phyloP scores from a whole-genome alignment of 37 sponge, comb jelly and placozoan species.

The Spongia lamella region DNA sequence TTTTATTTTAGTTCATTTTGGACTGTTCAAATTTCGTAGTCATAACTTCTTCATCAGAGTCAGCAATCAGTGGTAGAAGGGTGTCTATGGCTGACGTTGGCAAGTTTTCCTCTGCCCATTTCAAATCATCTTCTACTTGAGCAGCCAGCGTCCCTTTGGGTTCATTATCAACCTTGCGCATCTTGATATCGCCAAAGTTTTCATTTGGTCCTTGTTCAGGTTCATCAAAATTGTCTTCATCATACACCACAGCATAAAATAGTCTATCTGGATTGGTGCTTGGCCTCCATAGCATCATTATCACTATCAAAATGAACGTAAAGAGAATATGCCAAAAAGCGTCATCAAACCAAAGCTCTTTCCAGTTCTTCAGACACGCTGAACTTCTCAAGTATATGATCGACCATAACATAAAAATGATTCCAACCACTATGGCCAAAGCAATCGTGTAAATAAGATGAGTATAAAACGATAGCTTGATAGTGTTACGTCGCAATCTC shows the following conservation, averaged over 20 bases:
- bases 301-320: constrained; percentile 58
- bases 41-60: constrained; percentile 74
- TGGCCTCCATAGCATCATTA: constrained; percentile 90
- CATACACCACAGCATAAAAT: constrained; percentile 9
- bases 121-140: constrained; percentile 85
- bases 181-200: constrained; percentile 73
- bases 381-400: too few species aligned
- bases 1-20: constrained; percentile 57
- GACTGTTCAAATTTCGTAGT: constrained; percentile 60
- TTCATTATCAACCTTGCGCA: constrained; percentile 53
- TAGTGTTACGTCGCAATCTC: constrained; percentile 65
- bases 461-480: constrained; percentile 81
- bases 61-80: constrained; percentile 46
- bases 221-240: constrained; percentile 53
- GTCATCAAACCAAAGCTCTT: constrained; percentile 70
- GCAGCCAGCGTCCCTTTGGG: too few species aligned
- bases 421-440: constrained; percentile 39
- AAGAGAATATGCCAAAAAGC: constrained; percentile 89
- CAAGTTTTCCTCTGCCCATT: constrained; percentile 84
- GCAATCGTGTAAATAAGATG: constrained; percentile 68
- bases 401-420: too few species aligned
- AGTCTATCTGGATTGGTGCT: constrained; percentile 61
- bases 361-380: constrained; percentile 61
- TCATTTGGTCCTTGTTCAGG: constrained; percentile 52
- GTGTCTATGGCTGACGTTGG: constrained; percentile 68